Evolutionary conservation across 2,888 invertebrate genomes (phyloP).

Genomic region (Temnothorax unifasciatus): DNA sequence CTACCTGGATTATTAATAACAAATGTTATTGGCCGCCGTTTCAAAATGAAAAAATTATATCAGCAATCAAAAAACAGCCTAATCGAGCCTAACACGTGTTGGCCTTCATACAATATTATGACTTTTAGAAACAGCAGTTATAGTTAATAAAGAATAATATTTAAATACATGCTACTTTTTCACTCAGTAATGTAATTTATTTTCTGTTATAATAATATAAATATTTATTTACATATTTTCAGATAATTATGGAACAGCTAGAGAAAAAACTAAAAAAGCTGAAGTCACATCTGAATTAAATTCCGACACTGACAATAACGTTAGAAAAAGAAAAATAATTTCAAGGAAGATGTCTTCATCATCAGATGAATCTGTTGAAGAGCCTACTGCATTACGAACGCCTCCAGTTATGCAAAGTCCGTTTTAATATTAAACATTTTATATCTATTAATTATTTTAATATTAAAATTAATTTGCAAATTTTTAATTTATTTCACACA

Average conservation of each 20-base stretch:
- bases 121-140: conserved; percentile 17
- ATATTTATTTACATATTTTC: conserved; percentile 5
- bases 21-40: conserved; percentile 23
- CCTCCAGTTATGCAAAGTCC: background rate
- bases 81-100: background rate
- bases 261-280: conserved; percentile 18
- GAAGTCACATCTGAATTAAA: conserved; percentile 5
- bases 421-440: conserved; percentile 9
- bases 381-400: background rate
- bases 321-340: background rate
- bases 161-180: background rate
- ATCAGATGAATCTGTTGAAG: background rate
- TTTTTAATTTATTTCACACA: background rate
- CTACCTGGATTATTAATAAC: conserved; percentile 3
- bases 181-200: background rate
- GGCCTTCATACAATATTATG: conserved; percentile 8
- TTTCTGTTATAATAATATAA: background rate
- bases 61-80: background rate
- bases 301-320: background rate
- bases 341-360: background rate
- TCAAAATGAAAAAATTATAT: background rate
- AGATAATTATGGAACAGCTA: conserved; percentile 12
- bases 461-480: background rate
- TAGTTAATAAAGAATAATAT: conserved; percentile 8
- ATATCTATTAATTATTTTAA: background rate